Evolutionary conservation across 2,797 vertebrate species (phyloP).

Genomic region (Pyrocephalus nanus): DNA sequence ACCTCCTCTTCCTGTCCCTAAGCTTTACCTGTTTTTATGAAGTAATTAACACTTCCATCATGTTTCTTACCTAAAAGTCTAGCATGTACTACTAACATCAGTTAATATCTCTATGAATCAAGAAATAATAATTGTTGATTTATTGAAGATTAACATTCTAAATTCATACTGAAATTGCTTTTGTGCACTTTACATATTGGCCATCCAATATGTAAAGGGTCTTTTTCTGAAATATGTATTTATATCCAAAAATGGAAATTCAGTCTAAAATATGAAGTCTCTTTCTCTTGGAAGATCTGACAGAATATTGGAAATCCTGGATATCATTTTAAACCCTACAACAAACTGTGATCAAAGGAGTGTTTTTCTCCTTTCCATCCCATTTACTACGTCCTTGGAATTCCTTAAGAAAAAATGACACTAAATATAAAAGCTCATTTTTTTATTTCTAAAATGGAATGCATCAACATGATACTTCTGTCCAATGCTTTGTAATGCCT

Average conservation of each 20-base stretch:
- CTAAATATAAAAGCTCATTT: background rate
- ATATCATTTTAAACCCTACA: background rate
- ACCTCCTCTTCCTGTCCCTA: background rate
- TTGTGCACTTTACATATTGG: background rate
- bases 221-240: background rate
- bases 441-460: background rate
- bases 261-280: background rate
- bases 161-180: background rate
- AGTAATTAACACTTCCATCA: background rate
- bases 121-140: background rate
- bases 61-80: background rate
- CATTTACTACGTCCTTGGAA: background rate
- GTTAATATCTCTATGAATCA: background rate
- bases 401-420: background rate
- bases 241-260: background rate
- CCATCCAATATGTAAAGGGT: background rate
- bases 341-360: background rate
- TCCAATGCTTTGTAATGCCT: background rate
- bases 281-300: background rate
- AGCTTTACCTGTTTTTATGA: background rate
- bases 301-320: background rate
- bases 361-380: background rate
- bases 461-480: background rate
- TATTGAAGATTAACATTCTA: background rate
- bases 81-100: background rate